Percentiles rank a stretch among this genome's conserved stretches.
These are phyloP conservation scores for Lomographa bimaculata DNA, from an alignment of 2,888 invertebrate species.

Conservation along the genomic window DNA sequence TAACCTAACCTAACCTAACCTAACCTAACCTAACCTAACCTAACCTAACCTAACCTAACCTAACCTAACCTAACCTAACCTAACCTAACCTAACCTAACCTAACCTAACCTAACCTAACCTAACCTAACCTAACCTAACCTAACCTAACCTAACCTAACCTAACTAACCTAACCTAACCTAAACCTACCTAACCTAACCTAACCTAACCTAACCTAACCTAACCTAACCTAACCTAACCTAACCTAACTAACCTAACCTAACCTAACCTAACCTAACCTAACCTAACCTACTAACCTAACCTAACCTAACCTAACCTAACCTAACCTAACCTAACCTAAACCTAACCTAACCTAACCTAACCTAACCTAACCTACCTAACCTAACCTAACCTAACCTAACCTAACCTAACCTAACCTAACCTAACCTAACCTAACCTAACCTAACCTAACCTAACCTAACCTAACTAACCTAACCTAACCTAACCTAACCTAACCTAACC, in stretches of 20 bases:
- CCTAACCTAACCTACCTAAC: slow-evolving; percentile 27
- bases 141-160: slow-evolving; percentile 31
- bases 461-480: no score
- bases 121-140: slow-evolving; percentile 32
- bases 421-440: slow-evolving; percentile 28
- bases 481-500: slow-evolving; percentile 3
- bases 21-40: slow-evolving; percentile 17
- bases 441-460: slow-evolving; percentile 16
- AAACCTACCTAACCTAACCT: slow-evolving; percentile 30
- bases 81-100: slow-evolving; percentile 21
- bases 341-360: slow-evolving; percentile 27
- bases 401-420: slow-evolving; percentile 31
- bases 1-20: slow-evolving; percentile 20
- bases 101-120: slow-evolving; percentile 21
- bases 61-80: slow-evolving; percentile 23
- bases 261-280: slow-evolving; percentile 27
- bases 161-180: slow-evolving; percentile 27
- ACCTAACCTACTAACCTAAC: no score
- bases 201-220: slow-evolving; percentile 28
- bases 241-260: slow-evolving; percentile 27
- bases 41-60: slow-evolving; percentile 24
- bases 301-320: slow-evolving; percentile 27
- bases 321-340: slow-evolving; percentile 28
- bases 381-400: slow-evolving; percentile 30
- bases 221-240: slow-evolving; percentile 27